These are phyloP conservation scores for Clunio marinus DNA, from an alignment of 2,888 invertebrate species.

Conservation along the genomic window DNA sequence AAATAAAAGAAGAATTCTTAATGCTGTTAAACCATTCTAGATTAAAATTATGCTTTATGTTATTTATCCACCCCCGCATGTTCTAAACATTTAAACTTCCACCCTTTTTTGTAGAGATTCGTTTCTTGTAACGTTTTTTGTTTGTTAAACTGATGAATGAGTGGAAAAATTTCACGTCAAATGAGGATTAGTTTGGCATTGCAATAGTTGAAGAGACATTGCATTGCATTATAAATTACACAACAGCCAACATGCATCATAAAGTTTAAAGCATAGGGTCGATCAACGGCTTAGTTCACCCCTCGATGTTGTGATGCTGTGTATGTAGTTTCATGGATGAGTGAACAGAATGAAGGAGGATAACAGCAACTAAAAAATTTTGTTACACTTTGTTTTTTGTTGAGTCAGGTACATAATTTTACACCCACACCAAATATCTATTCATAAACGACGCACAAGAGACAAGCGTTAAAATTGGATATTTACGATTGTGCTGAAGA, in stretches of 20 bases:
- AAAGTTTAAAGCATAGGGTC: conserved; percentile 21
- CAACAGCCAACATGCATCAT: conserved; percentile 24
- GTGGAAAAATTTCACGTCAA: neutral
- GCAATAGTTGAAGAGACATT: conserved; percentile 28
- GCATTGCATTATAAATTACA: conserved; percentile 32
- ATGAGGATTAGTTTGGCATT: conserved; percentile 1
- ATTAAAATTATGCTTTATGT: conserved; percentile 13
- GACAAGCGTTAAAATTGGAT: conserved; percentile 1
- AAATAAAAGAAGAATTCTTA: neutral
- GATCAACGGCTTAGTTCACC: neutral
- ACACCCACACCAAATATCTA: neutral
- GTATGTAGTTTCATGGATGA: neutral
- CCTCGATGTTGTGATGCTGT: neutral
- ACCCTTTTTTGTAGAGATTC: conserved; percentile 25
- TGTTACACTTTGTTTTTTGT: conserved; percentile 19
- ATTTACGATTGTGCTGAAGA: neutral
- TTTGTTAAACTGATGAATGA: neutral
- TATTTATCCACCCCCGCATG: conserved; percentile 10
- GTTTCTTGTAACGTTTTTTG: neutral
- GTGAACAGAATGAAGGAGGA: neutral
- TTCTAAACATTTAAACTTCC: neutral
- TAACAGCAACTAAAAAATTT: conserved; percentile 1
- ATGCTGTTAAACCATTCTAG: conserved; percentile 22
- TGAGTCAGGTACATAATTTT: conserved; percentile 15
- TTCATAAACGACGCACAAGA: neutral